Evolutionary conservation across 2,113 vertebrate genomes (phyloP).

Genomic region (Nestor notabilis): DNA sequence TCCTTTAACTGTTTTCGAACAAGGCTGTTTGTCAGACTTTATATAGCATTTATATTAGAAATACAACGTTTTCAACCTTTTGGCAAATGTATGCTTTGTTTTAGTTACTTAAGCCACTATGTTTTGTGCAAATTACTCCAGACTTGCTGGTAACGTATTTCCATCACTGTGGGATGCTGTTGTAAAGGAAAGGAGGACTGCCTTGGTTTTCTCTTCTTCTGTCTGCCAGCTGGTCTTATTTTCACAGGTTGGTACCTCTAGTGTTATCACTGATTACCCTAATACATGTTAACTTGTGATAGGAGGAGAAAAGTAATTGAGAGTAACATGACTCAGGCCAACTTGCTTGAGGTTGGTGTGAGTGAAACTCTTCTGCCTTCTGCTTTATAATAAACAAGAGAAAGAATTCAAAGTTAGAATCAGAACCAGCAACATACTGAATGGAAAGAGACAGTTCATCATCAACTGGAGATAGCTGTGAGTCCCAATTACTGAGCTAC

Average conservation of each 20-base stretch:
- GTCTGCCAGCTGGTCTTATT: not conserved
- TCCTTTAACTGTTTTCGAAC: not conserved
- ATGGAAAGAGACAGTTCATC: conserved; percentile 1
- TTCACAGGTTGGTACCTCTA: not conserved
- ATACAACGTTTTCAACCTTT: not conserved
- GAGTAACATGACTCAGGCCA: not conserved
- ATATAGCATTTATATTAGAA: not conserved
- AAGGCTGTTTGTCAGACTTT: not conserved
- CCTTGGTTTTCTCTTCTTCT: not conserved
- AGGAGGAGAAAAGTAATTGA: not conserved
- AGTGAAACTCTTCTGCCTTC: not conserved
- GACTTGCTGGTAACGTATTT: not conserved
- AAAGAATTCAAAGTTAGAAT: not conserved
- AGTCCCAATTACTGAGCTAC: not conserved
- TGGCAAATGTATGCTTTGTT: not conserved
- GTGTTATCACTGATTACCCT: not conserved
- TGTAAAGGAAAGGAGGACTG: not conserved
- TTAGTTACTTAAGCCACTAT: not conserved
- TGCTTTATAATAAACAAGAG: not conserved
- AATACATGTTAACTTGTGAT: not conserved
- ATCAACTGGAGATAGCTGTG: not conserved
- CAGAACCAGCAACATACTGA: not conserved
- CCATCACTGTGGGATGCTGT: not conserved
- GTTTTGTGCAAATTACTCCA: not conserved
- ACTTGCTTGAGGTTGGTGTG: not conserved